phyloP scores from a whole-genome alignment of 2,113 vertebrate species.

The Acrocephalus kingi region DNA sequence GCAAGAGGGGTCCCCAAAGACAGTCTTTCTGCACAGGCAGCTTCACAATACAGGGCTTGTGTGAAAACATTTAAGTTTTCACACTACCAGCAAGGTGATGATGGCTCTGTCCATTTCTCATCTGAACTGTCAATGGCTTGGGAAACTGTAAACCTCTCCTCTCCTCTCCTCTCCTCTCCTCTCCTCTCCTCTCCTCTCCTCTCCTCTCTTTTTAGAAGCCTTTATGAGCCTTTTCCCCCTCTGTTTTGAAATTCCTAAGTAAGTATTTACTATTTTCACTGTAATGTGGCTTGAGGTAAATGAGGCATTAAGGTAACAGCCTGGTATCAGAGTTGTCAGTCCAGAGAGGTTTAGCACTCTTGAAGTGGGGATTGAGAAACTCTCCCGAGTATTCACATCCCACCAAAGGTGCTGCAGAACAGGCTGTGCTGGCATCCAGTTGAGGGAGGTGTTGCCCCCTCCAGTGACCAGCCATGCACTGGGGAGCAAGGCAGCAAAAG shows the following conservation, averaged over 20 bases:
- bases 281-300: not conserved
- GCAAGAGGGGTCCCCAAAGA: not conserved
- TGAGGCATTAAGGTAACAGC: not conserved
- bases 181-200: fast-evolving
- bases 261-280: not conserved
- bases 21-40: not conserved
- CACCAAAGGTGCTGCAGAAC: not conserved
- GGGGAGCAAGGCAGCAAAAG: not conserved
- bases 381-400: not conserved
- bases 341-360: not conserved
- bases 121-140: not conserved
- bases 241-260: not conserved
- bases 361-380: not conserved
- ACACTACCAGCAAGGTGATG: not conserved
- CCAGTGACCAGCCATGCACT: not conserved
- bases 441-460: not conserved
- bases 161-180: no score
- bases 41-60: not conserved
- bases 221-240: not conserved
- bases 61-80: not conserved
- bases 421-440: not conserved
- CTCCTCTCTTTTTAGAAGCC: no score
- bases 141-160: not conserved
- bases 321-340: not conserved
- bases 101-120: not conserved